Evolutionary conservation across 2,113 vertebrate species (phyloP), one percentile per base, ranked within the genome.

Genomic region (Noctilio leporinus): DNA sequence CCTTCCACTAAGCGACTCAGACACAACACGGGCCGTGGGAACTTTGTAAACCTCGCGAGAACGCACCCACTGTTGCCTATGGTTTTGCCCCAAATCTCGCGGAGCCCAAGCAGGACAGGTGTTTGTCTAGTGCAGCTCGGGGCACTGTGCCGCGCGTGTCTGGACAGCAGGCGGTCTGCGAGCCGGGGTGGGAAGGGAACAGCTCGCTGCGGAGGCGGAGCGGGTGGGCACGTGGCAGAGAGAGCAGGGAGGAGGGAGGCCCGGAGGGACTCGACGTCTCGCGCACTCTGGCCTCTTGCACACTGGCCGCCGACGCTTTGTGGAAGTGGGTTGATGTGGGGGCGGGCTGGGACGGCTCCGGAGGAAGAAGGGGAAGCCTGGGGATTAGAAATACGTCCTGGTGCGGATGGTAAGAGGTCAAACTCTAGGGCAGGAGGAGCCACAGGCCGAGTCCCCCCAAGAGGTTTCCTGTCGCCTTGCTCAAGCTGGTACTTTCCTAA

Each of bases 21-120:
- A 98, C 98, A 98, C 98, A 98, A 98, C 98, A 98, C 97, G 69
- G 80, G 97, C 94, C 98, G 98, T 98, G 98, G 98, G 98, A 98
- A 98, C 95, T 95, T 95, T 65, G 87, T 20, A n/a, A 97, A 14
- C 94, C 98, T 98, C 98, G 98, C 98, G 98, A 98, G 97, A 98
- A 43, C 15, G 20, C 15, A 35, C 62, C 14, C 30, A 1, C 62
- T 0, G 77, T 30, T 35, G 89, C 30, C 53, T 85, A 40, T 9
- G 94, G 83, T 57, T 85, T 81, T 8, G 16, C 87, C 30, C 49
- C 51, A 89, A 86, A 35, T 97, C 95, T 97, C 94, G 96, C 94
- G 67, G 85, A 86, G 81, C 62, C 20, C n/a, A 7, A 90, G n/a
- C 30, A 6, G 57, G 89, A 83, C 97, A 95, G 96, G 97, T 96